These are phyloP conservation scores for Hestina assimilis DNA, from an alignment of 1,140 invertebrate genomes.

Conservation along the genomic window DNA sequence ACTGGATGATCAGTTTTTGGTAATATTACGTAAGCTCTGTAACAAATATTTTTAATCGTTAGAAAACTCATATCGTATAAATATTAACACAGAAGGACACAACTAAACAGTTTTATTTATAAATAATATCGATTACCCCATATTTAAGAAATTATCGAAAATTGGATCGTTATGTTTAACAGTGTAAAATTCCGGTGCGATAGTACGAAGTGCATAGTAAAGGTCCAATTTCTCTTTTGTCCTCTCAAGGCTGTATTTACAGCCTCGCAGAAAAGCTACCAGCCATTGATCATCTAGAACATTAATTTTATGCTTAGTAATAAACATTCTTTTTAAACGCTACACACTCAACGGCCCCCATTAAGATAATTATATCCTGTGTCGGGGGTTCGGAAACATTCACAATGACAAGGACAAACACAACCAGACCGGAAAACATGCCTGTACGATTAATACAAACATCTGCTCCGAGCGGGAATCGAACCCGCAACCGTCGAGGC, in stretches of 20 bases:
- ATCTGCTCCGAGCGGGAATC: too few relatives aligned
- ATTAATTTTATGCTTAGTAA: too few relatives aligned
- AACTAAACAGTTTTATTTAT: background rate
- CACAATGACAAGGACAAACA: too few relatives aligned
- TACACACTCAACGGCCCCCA: too few relatives aligned
- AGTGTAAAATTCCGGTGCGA: conserved; percentile 77
- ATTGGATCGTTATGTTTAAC: conserved; percentile 47
- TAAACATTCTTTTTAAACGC: too few relatives aligned
- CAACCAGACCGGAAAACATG: too few relatives aligned
- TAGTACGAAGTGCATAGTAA: conserved; percentile 79
- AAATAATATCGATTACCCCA: conserved; percentile 47
- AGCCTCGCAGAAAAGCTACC: conserved; percentile 80
- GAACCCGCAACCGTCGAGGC: too few relatives aligned
- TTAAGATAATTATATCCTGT: too few relatives aligned
- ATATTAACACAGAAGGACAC: background rate
- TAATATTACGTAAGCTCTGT: background rate
- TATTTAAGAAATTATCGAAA: conserved; percentile 54
- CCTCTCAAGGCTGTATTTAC: conserved; percentile 83
- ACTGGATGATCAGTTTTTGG: background rate
- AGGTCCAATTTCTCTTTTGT: conserved; percentile 83
- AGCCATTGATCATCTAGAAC: conserved; percentile 80
- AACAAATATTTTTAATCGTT: background rate
- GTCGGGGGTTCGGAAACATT: too few relatives aligned
- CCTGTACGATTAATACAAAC: too few relatives aligned
- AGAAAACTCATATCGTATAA: background rate